These are phyloP conservation scores for Acrobasis consociella DNA, from an alignment of 2,888 invertebrate species.

Conservation along the genomic window DNA sequence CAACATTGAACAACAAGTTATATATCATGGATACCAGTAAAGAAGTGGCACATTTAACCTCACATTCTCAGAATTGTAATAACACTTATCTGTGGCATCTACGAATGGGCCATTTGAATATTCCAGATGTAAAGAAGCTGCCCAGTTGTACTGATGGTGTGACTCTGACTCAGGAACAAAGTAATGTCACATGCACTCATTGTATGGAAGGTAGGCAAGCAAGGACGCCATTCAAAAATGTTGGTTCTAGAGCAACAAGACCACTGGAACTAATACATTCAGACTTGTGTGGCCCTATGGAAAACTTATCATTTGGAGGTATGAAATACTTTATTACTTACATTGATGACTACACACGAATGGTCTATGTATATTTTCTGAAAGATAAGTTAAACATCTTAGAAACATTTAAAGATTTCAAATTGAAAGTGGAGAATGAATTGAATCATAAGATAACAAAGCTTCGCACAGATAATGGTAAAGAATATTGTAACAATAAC, in stretches of 20 bases:
- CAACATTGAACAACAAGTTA: not conserved
- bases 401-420: constrained; percentile 3
- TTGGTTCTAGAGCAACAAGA: not conserved
- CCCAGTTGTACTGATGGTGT: not conserved
- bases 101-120: constrained; percentile 4
- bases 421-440: not conserved
- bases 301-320: not conserved
- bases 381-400: not conserved
- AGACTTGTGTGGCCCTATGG: constrained; percentile 11
- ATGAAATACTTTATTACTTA: constrained; percentile 10
- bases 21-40: not conserved
- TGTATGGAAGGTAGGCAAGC: not conserved
- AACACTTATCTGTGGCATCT: constrained; percentile 1
- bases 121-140: not conserved
- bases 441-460: not conserved
- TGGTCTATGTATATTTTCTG: constrained; percentile 2
- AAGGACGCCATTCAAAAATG: not conserved
- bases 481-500: constrained; percentile 4
- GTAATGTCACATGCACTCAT: not conserved
- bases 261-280: constrained; percentile 5
- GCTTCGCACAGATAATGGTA: not conserved
- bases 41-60: not conserved
- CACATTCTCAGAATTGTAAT: not conserved
- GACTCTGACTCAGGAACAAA: not conserved
- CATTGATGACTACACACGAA: constrained; percentile 4